Percentiles rank a stretch among this genome's conserved stretches.
Evolutionary conservation across 2,113 vertebrate species (phyloP).

Genomic region (Pollachius pollachius): DNA sequence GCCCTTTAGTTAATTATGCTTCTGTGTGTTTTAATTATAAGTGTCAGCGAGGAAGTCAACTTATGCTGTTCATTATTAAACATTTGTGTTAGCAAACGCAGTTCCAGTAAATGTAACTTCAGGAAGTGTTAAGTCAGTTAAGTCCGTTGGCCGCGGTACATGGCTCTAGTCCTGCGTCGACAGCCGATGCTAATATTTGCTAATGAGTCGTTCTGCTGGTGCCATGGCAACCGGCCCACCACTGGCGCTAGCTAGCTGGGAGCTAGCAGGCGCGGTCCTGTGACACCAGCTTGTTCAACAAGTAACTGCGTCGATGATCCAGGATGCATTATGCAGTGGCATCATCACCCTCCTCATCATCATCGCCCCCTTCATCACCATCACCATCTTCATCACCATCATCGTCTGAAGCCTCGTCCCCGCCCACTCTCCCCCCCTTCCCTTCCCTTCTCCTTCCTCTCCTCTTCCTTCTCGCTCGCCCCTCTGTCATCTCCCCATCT

Average conservation of each 20-base stretch:
- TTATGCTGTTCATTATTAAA: too few species aligned
- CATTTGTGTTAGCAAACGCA: too few species aligned
- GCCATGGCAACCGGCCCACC: slow-evolving; percentile 58
- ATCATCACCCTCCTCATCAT: slow-evolving; percentile 25
- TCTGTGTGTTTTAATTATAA: too few species aligned
- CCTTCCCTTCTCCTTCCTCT: slow-evolving; percentile 2
- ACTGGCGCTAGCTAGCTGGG: slow-evolving; percentile 21
- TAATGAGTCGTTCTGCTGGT: slow-evolving; percentile 54
- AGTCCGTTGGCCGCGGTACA: background rate
- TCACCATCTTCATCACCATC: slow-evolving; percentile 4
- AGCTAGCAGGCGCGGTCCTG: slow-evolving; percentile 46
- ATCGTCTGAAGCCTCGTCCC: too few species aligned
- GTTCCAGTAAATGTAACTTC: too few species aligned
- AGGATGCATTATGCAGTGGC: slow-evolving; percentile 64
- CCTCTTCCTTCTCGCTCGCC: slow-evolving; percentile 2
- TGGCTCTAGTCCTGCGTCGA: slow-evolving; percentile 34
- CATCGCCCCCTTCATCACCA: background rate
- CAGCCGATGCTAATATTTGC: slow-evolving; percentile 44
- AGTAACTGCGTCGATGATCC: slow-evolving; percentile 41
- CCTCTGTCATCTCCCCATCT: slow-evolving; percentile 36
- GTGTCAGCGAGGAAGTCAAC: too few species aligned
- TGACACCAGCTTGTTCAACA: slow-evolving; percentile 49
- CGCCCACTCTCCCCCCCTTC: background rate
- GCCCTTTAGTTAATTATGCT: too few species aligned
- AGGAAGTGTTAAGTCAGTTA: too few species aligned